A percentile compares a stretch with the other conserved stretches of the same genome.
These are phyloP conservation scores for Sinocyclocheilus maitianheensis DNA, from an alignment of 2,113 vertebrate species.

Conservation along the genomic window DNA sequence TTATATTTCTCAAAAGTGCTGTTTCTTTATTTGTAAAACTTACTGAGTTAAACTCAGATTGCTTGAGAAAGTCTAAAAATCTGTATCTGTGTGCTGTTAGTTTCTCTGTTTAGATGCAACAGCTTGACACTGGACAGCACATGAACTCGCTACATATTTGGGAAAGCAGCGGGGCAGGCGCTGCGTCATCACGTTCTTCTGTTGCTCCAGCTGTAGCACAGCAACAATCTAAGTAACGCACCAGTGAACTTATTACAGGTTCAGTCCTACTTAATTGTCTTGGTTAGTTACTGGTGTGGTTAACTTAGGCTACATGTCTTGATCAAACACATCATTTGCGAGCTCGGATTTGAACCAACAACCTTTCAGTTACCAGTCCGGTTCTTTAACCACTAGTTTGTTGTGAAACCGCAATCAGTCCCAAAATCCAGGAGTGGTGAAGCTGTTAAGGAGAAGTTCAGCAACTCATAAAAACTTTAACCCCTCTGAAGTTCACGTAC, in stretches of 20 bases:
- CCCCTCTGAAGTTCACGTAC: slow-evolving; percentile 69
- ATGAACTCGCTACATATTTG: slow-evolving; percentile 39
- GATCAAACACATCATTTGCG: neutral
- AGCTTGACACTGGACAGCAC: slow-evolving; percentile 17
- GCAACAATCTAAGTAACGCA: slow-evolving; percentile 28
- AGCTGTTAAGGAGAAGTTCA: slow-evolving; percentile 2
- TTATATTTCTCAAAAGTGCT: neutral
- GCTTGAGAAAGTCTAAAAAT: neutral
- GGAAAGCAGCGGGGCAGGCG: neutral
- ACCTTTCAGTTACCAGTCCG: neutral
- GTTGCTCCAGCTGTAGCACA: slow-evolving; percentile 39
- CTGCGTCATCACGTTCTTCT: slow-evolving; percentile 41
- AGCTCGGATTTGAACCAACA: neutral
- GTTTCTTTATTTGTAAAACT: neutral
- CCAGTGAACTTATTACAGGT: neutral
- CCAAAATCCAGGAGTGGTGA: neutral
- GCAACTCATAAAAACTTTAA: neutral
- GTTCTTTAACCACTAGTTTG: neutral
- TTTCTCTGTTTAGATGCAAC: neutral
- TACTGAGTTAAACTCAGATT: neutral
- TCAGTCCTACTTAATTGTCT: neutral
- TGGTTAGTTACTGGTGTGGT: neutral
- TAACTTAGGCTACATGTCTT: neutral
- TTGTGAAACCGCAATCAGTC: slow-evolving; percentile 31
- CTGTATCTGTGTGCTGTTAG: neutral